Evolutionary conservation across 2,113 vertebrate genomes (phyloP), one percentile per base, ranked within the genome.

Genomic region (Dunckerocampus dactyliophorus): DNA sequence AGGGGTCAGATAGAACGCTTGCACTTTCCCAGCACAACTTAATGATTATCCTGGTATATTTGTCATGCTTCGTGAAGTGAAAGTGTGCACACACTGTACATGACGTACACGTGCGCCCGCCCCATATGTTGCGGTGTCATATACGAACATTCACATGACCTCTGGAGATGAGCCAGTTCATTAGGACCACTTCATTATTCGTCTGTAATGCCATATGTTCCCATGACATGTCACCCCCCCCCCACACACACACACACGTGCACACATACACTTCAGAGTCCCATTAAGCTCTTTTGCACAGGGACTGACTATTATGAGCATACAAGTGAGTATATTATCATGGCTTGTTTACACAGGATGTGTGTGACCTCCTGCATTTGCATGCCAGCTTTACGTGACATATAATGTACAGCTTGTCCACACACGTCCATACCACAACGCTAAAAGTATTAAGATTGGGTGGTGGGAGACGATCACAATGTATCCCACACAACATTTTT

Each of bases 161-260:
- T 57, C 62, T 65, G 65, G 62, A 76, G 54, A 57, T 2, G 21
- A 14, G 56, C 62, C 59, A 63, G 14, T 56, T 62, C 50, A 52
- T 50, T 49, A 62, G 15, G 10, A 66, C 58, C 53, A 65, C 70
- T 75, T 28, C 24, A 72, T 69, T 65, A 55, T 77, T 72, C 49
- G 65, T 62, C 47, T 42, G 47, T 8, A 24, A 42, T 22, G 28
- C 65, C 71, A 72, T 70, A 72, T 80, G 63, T 70, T 83, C 50
- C 54, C 28, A 49, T 59, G 37, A 43, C 47, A 58, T 54, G 19
- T 47, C 24, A 12, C 47, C 11, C 24, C 13, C 42, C 3, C 17
- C 15, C 16, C n/a, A 11, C 37, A 15, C 42, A n/a, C 49, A 57
- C 16, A 60, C 21, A 49, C 62, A 50, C 21, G 31, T 55, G 31